Conservation (phyloP, 1,140 invertebrate genomes). For the Pinna nobilis region DNA sequence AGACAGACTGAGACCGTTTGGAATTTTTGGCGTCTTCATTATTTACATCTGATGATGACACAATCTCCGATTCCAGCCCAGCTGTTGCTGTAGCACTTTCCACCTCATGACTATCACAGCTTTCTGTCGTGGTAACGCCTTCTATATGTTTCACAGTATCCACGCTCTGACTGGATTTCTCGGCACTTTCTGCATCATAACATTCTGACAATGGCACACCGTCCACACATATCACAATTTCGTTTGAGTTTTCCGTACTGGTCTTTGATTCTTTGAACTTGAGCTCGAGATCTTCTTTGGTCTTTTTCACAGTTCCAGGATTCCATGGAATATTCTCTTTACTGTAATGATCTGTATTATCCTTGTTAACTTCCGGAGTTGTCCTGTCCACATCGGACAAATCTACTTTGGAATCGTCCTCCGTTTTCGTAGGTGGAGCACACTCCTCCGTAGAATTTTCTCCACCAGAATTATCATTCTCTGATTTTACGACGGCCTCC, state of each 20-base stretch:
- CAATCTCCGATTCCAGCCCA: neutral
- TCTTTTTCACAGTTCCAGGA: constrained; percentile 79
- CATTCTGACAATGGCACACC: neutral
- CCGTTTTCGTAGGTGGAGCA: neutral
- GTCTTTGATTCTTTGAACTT: constrained; percentile 36
- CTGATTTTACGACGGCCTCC: neutral
- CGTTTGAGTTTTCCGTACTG: neutral
- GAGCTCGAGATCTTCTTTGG: constrained; percentile 78
- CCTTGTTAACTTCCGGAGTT: neutral
- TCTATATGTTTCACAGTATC: constrained; percentile 5
- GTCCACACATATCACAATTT: neutral
- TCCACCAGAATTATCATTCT: neutral
- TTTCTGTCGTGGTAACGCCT: constrained; percentile 14
- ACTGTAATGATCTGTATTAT: constrained; percentile 77
- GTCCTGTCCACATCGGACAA: neutral
- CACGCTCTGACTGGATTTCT: neutral
- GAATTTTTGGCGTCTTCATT: no score
- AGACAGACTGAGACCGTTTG: constrained; percentile 55
- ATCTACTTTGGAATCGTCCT: neutral
- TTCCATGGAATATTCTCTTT: constrained; percentile 81
- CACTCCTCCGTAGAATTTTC: neutral
- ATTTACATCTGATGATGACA: no score
- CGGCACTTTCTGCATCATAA: neutral
- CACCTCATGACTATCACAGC: neutral
- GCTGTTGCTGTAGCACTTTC: neutral